These are phyloP conservation scores for Platygyra sinensis DNA, from an alignment of 64 coral and sea anemone species.

Conservation along the genomic window DNA sequence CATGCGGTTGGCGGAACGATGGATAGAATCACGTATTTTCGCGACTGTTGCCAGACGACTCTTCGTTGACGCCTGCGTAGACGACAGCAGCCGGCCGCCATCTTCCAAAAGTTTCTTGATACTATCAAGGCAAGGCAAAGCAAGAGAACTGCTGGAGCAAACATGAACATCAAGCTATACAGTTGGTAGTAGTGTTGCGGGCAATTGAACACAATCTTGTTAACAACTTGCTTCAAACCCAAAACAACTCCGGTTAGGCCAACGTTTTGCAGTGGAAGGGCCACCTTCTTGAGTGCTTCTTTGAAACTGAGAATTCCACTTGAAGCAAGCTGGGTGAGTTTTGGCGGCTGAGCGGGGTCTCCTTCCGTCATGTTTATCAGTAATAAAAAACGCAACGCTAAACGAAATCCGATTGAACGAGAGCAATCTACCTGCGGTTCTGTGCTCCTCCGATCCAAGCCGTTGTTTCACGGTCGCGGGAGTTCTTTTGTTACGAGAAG, in stretches of 20 bases:
- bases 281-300: neutral
- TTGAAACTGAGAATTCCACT: neutral
- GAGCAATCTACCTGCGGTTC: neutral
- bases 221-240: neutral
- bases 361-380: neutral
- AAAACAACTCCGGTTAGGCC: neutral
- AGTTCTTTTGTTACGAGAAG: neutral
- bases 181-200: neutral
- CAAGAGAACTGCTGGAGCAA: neutral
- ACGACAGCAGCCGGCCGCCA: neutral
- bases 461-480: neutral
- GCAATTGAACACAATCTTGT: conserved; percentile 9
- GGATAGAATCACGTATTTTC: neutral
- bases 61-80: neutral
- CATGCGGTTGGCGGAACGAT: neutral
- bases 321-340: neutral
- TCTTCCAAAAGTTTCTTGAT: conserved; percentile 6
- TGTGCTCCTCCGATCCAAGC: neutral
- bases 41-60: conserved; percentile 1
- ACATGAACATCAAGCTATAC: neutral
- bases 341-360: neutral
- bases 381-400: neutral
- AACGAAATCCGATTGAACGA: neutral
- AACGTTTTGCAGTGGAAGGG: neutral
- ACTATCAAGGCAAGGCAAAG: conserved; percentile 7